A percentile compares a stretch with the other conserved stretches of the same genome.
Evolutionary conservation across 1,140 invertebrate genomes (phyloP).

Genomic region (Meloidogyne chitwoodi): DNA sequence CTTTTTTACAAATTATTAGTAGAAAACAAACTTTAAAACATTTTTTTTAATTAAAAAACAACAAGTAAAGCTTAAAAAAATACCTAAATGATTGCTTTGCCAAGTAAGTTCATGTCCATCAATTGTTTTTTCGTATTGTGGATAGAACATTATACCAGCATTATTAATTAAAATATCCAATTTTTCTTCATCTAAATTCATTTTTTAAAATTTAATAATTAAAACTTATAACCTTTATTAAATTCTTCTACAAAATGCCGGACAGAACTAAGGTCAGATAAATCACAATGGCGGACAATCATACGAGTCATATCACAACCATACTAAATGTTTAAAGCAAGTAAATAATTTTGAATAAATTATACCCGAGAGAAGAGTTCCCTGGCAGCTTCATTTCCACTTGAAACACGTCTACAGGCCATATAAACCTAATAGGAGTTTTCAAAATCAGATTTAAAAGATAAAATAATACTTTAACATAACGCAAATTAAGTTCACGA

Average conservation of each 20-base stretch:
- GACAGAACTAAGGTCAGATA: constrained; percentile 29
- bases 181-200: constrained; percentile 40
- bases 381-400: constrained; percentile 20
- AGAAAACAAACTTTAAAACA: too few relatives aligned
- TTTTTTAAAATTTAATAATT: background rate
- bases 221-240: constrained; percentile 21
- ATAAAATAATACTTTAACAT: constrained; percentile 2
- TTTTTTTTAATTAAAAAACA: too few relatives aligned
- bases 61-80: too few relatives aligned
- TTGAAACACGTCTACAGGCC: constrained; percentile 39
- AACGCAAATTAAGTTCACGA: constrained; percentile 41
- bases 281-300: constrained; percentile 31
- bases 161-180: constrained; percentile 46
- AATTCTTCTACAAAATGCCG: constrained; percentile 40
- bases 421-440: constrained; percentile 35
- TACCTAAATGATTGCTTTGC: constrained; percentile 46
- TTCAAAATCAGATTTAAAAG: background rate
- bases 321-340: background rate
- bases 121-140: constrained; percentile 34
- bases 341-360: too few relatives aligned
- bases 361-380: constrained; percentile 29
- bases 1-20: background rate
- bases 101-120: constrained; percentile 47
- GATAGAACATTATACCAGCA: constrained; percentile 48
- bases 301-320: constrained; percentile 39